Base-by-base conservation (phyloP, 1,140 invertebrate genomes). In the Piezodorus guildinii region DNA sequence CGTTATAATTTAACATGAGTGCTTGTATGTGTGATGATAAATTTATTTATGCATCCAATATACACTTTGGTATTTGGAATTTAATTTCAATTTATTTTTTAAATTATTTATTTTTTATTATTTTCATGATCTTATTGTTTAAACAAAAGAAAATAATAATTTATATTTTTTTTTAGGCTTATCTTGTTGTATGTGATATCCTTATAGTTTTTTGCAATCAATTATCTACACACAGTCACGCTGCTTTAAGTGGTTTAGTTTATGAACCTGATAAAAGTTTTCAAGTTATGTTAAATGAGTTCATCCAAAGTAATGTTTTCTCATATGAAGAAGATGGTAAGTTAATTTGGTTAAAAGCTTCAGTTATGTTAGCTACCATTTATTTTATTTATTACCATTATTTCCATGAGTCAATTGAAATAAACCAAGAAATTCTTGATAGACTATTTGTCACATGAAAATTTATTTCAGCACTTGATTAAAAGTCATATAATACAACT, bases 241-340 rank as follows among this genome's bases (percentile, higher is more conserved):
- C 71, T 52, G 71, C 69, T 66, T 76, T 87, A 64, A 81, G 83
- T 60, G 80, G 84, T 62, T 78, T 97, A 25, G 83, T 92, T 62
- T 94, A 88, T 74, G 84, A 90, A 73, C 85, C 94, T 8, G 90
- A 93, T 70, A 77, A 81, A 69, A 78, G 80, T 58, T 83, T 97
- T 64, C 88, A 91, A 72, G 78, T 83, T 34, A 83, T 94, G 71
- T 80, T 98, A 46, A 92, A 94, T 76, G 81, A 83, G 70, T 97
- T 97, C 77, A 90, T 98, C 54, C 88, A 94, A 73, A 85, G 88
- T 64, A 93, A 94, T 75, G 95, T 98, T 2, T 99, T 98, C 77
- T 82, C 87, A 64, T 87, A 88, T 67, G 86, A 89, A 72, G 85
- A 91, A 72, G 88, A 90, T 77, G 83, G 84, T 85, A 75, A 73